Conservation (phyloP, 2,888 invertebrate genomes). For the Sesamia inferens region DNA sequence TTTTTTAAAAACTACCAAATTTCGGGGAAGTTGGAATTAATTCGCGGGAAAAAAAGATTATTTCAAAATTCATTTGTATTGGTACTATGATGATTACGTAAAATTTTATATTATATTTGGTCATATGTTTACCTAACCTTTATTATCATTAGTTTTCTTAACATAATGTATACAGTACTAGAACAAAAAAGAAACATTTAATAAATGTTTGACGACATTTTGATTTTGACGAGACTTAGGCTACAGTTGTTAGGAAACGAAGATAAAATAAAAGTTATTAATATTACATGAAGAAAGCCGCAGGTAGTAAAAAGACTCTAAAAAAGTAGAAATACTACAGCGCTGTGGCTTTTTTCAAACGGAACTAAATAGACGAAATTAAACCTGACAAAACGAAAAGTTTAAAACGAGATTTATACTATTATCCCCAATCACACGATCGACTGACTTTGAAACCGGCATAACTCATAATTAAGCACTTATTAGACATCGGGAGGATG, state of each 20-base stretch:
- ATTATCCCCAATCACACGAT: conserved; percentile 37
- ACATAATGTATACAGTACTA: background rate
- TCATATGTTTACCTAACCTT: too few species aligned
- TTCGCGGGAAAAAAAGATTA: too few species aligned
- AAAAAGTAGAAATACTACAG: background rate
- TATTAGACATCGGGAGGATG: conserved; percentile 48
- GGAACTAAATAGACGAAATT: conserved; percentile 1
- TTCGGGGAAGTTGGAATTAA: too few species aligned
- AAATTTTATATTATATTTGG: too few species aligned
- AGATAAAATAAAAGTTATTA: background rate
- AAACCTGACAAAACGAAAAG: conserved; percentile 16
- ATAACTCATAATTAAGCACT: conserved; percentile 57
- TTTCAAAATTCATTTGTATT: too few species aligned
- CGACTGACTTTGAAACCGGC: conserved; percentile 23
- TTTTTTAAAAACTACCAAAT: too few species aligned
- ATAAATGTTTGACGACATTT: background rate
- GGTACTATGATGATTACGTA: too few species aligned
- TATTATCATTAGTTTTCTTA: too few species aligned
- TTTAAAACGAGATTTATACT: conserved; percentile 28
- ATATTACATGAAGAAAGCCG: background rate
- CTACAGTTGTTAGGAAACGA: background rate
- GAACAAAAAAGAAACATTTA: too few species aligned
- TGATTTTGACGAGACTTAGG: too few species aligned
- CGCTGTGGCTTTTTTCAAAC: background rate
- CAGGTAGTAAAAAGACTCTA: background rate